These are phyloP conservation scores for Enteromius thamalakanensis DNA, from an alignment of 2,797 vertebrate genomes.

Conservation along the genomic window DNA sequence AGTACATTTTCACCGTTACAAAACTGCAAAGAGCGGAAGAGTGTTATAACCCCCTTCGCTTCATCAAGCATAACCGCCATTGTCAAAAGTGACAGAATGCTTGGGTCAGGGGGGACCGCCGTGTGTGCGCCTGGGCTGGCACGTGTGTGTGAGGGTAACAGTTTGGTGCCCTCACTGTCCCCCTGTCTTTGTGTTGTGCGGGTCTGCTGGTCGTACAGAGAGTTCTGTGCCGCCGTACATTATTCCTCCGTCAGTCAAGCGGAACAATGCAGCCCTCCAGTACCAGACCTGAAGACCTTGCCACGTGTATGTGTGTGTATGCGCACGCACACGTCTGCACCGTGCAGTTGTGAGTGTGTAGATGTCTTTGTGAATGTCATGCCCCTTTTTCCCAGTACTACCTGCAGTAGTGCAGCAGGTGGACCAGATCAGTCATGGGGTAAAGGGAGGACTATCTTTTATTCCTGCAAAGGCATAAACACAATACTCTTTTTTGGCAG, in stretches of 20 bases:
- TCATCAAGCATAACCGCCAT: conserved; percentile 48
- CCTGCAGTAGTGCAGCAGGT: conserved; percentile 32
- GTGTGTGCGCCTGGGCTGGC: conserved; percentile 45
- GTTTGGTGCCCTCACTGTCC: conserved; percentile 42
- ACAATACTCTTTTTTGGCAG: not conserved
- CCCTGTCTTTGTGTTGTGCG: conserved; percentile 63
- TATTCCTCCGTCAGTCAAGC: conserved; percentile 45
- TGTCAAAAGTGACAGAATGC: conserved; percentile 56
- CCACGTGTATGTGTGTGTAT: conserved; percentile 58
- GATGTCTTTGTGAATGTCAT: conserved; percentile 35
- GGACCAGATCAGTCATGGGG: conserved; percentile 38
- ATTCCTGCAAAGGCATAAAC: conserved; percentile 9
- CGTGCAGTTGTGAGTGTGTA: conserved; percentile 39
- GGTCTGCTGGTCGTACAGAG: conserved; percentile 49
- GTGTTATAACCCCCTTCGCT: conserved; percentile 48
- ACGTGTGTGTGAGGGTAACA: conserved; percentile 41
- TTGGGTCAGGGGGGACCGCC: conserved; percentile 35
- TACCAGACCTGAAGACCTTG: conserved; percentile 66
- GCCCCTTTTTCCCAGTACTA: conserved; percentile 19
- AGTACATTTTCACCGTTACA: conserved; percentile 13
- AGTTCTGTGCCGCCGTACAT: conserved; percentile 50
- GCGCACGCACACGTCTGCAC: conserved; percentile 25
- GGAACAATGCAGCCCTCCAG: conserved; percentile 56
- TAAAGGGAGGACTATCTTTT: conserved; percentile 30
- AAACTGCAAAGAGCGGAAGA: conserved; percentile 37